Percentiles rank a stretch among this genome's conserved stretches.
Evolutionary conservation across 2,888 invertebrate species (phyloP).

Genomic region (Drosophila emarginata): DNA sequence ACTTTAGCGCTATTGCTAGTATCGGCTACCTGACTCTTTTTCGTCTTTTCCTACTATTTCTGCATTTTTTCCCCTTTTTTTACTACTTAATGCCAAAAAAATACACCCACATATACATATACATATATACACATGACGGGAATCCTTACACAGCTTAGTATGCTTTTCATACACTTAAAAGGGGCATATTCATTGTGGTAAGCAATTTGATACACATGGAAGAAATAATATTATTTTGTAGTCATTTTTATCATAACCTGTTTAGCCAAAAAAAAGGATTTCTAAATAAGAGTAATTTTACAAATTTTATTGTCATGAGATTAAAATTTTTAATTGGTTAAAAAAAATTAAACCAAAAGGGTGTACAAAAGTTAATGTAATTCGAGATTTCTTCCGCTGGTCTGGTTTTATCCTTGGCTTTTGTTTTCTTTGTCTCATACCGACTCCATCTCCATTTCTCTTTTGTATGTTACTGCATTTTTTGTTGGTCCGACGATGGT

Average conservation of each 20-base stretch:
- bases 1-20: slow-evolving; percentile 44
- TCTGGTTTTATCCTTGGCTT: slow-evolving; percentile 1
- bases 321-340: neutral
- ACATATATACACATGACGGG: neutral
- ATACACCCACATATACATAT: slow-evolving; percentile 15
- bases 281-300: no score
- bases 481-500: neutral
- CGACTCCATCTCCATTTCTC: slow-evolving; percentile 11
- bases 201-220: neutral
- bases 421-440: slow-evolving; percentile 27
- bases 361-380: neutral
- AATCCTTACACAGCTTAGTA: slow-evolving; percentile 22
- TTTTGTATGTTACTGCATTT: slow-evolving; percentile 39
- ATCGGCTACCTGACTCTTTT: slow-evolving; percentile 30
- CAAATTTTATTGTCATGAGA: no score
- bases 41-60: slow-evolving; percentile 19
- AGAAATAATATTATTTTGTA: no score
- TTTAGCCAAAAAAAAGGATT: no score
- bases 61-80: slow-evolving; percentile 51
- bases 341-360: neutral
- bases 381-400: neutral
- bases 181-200: neutral
- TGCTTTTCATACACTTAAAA: neutral
- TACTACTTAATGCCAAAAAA: slow-evolving; percentile 52
- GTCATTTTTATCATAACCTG: no score